These are phyloP conservation scores for Gymnopithys bicolor DNA, from an alignment of 2,797 vertebrate genomes.

Conservation along the genomic window DNA sequence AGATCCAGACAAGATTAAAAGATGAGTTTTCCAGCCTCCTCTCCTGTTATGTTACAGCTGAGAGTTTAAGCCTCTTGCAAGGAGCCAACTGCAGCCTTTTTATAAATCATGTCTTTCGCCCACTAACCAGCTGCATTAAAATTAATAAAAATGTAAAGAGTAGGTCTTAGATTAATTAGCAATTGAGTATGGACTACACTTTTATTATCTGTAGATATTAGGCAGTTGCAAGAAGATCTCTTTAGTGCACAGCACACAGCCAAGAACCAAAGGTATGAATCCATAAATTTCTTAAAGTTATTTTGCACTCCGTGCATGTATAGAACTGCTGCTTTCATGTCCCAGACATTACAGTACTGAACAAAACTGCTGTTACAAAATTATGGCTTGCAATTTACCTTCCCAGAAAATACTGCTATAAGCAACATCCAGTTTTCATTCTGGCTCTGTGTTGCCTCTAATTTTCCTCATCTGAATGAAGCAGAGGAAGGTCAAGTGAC, in stretches of 20 bases:
- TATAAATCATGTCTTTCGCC: conserved; percentile 8
- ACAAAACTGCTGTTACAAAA: background rate
- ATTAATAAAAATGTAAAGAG: conserved; percentile 42
- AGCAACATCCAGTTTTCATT: background rate
- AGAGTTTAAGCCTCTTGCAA: background rate
- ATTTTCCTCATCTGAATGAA: background rate
- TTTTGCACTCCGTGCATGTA: background rate
- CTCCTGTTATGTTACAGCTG: background rate
- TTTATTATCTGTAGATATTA: conserved; percentile 27
- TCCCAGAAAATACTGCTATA: background rate
- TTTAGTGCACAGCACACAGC: background rate
- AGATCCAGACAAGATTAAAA: background rate
- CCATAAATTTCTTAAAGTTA: background rate
- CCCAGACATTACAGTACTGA: background rate
- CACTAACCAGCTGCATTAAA: conserved; percentile 20
- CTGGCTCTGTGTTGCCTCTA: background rate
- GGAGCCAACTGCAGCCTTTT: background rate
- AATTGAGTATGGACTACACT: background rate
- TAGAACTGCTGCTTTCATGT: background rate
- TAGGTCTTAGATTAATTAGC: background rate
- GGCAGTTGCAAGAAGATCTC: background rate
- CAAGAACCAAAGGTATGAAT: background rate
- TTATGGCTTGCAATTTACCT: background rate
- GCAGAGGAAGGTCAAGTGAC: background rate
- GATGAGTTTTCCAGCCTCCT: background rate